A percentile compares a stretch with the other conserved stretches of the same genome.
Conservation (phyloP, 2,888 invertebrate species). For the Drosophila paracracens region DNA sequence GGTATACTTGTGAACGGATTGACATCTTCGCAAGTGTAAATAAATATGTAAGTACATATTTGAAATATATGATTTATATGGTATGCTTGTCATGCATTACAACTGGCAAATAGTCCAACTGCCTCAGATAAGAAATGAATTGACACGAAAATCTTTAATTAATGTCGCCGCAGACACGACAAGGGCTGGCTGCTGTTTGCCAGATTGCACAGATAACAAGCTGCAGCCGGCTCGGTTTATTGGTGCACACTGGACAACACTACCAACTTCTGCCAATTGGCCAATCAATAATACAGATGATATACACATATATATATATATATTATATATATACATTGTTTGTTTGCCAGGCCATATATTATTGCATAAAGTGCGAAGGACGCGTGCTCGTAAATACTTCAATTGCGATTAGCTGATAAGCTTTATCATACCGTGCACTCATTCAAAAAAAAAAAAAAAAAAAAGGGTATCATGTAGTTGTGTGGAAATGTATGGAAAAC, state of each 20-base stretch:
- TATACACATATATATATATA: background rate
- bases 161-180: constrained; percentile 49
- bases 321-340: background rate
- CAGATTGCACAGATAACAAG: constrained; percentile 50
- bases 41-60: background rate
- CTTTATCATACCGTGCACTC: constrained; percentile 2
- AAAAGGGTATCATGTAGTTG: background rate
- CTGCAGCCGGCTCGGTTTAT: background rate
- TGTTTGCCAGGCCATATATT: constrained; percentile 25
- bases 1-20: background rate
- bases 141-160: constrained; percentile 61
- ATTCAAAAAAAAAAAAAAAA: background rate
- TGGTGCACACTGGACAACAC: background rate
- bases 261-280: background rate
- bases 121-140: constrained; percentile 48
- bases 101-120: constrained; percentile 23
- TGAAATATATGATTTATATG: background rate
- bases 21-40: background rate
- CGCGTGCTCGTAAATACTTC: constrained; percentile 51
- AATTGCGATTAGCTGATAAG: constrained; percentile 43
- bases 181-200: constrained; percentile 45
- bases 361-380: constrained; percentile 40
- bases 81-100: background rate
- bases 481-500: background rate
- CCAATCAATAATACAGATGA: background rate